Evolutionary conservation across 53 echinoderm and acorn worm species (phyloP).

Genomic region (Antedon mediterranea): DNA sequence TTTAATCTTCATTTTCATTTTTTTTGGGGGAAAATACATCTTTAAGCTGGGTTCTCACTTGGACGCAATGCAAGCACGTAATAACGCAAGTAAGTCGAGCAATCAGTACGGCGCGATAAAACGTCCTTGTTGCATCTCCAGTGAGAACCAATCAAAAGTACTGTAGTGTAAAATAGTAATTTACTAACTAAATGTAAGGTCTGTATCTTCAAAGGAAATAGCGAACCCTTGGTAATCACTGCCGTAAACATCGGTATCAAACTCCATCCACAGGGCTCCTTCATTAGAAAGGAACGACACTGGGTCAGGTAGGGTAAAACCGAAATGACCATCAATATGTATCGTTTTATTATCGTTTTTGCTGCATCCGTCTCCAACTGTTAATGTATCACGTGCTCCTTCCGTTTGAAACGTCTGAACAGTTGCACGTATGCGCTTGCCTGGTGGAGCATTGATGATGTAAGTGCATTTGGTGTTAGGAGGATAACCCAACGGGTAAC

Average conservation of each 20-base stretch:
- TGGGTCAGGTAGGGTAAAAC: conserved; percentile 28
- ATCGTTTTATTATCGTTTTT: conserved; percentile 28
- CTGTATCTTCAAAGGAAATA: not conserved
- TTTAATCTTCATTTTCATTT: too few species aligned
- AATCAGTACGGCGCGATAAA: too few species aligned
- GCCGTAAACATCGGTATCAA: conserved; percentile 27
- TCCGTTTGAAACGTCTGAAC: conserved; percentile 15
- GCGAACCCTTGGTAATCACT: not conserved
- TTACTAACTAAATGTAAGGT: not conserved
- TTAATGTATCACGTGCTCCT: not conserved
- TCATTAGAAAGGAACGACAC: conserved; percentile 42
- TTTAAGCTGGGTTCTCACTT: too few species aligned
- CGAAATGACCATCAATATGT: conserved; percentile 47
- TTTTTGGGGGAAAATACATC: too few species aligned
- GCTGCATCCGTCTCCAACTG: conserved; percentile 7
- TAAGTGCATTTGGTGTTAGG: conserved; percentile 16
- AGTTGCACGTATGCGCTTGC: conserved; percentile 7
- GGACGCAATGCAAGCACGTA: too few species aligned
- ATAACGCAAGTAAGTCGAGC: too few species aligned
- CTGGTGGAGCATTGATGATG: conserved; percentile 16
- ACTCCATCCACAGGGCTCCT: conserved; percentile 51
- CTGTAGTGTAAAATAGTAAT: too few species aligned
- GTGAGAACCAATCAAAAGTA: too few species aligned
- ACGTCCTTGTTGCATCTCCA: too few species aligned
- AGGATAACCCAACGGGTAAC: conserved; percentile 19